Percentiles rank a stretch among this genome's conserved stretches.
These are phyloP conservation scores for Muricea muricata DNA, from an alignment of 92 coral and sea anemone genomes.

Conservation along the genomic window DNA sequence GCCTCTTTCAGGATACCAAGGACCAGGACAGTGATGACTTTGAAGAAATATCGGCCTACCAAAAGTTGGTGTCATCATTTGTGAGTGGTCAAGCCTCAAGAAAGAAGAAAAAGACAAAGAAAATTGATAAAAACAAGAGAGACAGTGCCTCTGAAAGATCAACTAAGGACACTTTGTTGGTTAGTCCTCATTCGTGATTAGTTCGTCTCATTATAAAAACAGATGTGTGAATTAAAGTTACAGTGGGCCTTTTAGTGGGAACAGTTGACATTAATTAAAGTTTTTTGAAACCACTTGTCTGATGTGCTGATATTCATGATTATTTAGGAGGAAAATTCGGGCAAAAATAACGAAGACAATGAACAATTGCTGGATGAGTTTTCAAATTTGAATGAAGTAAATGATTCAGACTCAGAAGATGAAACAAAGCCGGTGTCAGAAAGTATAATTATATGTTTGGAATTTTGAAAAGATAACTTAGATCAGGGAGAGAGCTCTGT, in stretches of 20 bases:
- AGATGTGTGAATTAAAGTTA: no score
- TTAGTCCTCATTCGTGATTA: neutral
- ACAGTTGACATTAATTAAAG: no score
- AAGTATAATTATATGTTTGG: neutral
- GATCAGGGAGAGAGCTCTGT: no score
- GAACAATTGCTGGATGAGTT: neutral
- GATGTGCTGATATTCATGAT: no score
- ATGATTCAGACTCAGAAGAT: slow-evolving; percentile 32
- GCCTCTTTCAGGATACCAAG: neutral
- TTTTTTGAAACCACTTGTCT: no score
- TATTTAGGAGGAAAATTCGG: neutral
- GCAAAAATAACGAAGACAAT: neutral
- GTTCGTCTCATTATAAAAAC: no score
- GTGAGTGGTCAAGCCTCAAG: slow-evolving; percentile 40
- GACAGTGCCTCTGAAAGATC: neutral
- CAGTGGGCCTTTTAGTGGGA: no score
- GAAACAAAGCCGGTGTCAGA: neutral
- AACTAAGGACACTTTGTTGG: neutral
- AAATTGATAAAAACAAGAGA: neutral
- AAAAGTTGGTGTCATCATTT: slow-evolving; percentile 76
- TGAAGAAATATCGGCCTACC: slow-evolving; percentile 61
- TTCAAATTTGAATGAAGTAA: neutral
- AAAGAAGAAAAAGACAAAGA: slow-evolving; percentile 35
- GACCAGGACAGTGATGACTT: neutral
- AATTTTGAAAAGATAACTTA: no score